Evolutionary conservation across 2,797 vertebrate species (phyloP).

Genomic region (Alectoris magna): DNA sequence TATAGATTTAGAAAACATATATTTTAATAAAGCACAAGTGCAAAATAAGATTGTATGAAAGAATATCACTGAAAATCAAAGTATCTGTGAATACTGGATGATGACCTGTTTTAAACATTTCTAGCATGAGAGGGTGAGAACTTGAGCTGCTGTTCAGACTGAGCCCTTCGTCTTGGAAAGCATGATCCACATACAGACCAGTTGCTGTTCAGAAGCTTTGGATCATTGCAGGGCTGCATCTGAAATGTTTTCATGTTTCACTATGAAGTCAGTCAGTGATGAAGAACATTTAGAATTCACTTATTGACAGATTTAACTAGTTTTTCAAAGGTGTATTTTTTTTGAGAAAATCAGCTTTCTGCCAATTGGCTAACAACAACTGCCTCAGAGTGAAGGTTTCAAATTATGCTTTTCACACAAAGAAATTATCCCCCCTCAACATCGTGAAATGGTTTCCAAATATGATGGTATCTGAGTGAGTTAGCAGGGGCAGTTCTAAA

Average conservation of each 20-base stretch:
- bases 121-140: rapidly evolving
- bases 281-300: neutral
- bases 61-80: neutral
- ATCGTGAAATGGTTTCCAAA: neutral
- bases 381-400: neutral
- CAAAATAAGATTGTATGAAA: neutral
- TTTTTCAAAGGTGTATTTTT: neutral
- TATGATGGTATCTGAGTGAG: neutral
- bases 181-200: rapidly evolving
- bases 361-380: neutral
- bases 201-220: neutral
- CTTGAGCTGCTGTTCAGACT: neutral
- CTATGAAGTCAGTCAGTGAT: neutral
- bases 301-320: neutral
- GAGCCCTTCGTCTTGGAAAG: rapidly evolving
- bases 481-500: neutral
- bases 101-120: neutral
- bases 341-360: neutral
- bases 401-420: neutral
- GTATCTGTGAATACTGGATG: neutral
- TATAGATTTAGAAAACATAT: neutral
- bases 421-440: neutral
- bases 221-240: neutral
- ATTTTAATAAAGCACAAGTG: neutral
- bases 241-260: neutral